phyloP scores from a whole-genome alignment of 2,888 invertebrate species.

The Operophtera brumata region DNA sequence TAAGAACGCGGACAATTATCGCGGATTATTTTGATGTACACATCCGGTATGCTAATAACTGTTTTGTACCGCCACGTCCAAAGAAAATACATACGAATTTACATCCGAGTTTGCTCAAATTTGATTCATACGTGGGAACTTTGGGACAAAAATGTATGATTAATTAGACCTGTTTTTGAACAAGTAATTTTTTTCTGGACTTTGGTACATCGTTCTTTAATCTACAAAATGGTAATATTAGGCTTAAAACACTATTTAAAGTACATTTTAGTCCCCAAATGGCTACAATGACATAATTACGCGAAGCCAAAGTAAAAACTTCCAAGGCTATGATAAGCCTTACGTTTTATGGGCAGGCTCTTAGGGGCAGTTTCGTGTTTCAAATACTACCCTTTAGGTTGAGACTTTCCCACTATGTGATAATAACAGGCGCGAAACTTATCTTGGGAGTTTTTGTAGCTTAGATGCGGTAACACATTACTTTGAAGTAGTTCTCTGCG shows the following conservation, averaged over 20 bases:
- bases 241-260: background rate
- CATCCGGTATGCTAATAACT: too few relatives aligned
- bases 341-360: constrained; percentile 14
- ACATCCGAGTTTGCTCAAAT: too few relatives aligned
- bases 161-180: too few relatives aligned
- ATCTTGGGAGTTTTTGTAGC: constrained; percentile 3
- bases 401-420: constrained; percentile 3
- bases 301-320: constrained; percentile 16
- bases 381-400: constrained; percentile 14
- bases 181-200: too few relatives aligned
- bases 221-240: background rate
- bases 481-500: too few relatives aligned
- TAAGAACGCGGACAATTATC: too few relatives aligned
- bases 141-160: too few relatives aligned
- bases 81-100: too few relatives aligned
- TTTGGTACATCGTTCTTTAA: background rate
- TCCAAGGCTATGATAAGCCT: constrained; percentile 14
- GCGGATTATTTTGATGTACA: too few relatives aligned
- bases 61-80: too few relatives aligned
- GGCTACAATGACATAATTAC: constrained; percentile 6
- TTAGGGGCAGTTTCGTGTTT: constrained; percentile 15
- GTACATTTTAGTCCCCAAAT: background rate
- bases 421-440: constrained; percentile 1
- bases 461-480: too few relatives aligned
- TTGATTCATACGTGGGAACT: too few relatives aligned